phyloP scores from a whole-genome alignment of 1,140 invertebrate species.

The Reticulitermes speratus region DNA sequence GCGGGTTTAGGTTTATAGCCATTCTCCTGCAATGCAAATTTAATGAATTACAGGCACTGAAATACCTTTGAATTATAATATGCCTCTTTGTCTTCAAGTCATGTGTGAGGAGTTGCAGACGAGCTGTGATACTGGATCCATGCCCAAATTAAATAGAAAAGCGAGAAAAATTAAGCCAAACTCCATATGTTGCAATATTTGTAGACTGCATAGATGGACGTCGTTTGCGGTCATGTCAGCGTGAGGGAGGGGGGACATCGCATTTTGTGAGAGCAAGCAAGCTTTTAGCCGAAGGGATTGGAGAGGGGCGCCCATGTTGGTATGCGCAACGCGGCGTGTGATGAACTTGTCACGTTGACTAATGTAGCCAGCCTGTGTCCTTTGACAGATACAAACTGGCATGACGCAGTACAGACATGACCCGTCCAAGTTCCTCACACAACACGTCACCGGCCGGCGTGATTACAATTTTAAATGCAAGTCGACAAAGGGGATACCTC shows the following conservation, averaged over 20 bases:
- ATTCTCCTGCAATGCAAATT: too few species aligned
- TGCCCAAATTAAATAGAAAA: background rate
- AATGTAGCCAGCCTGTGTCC: background rate
- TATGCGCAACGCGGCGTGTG: conserved; percentile 1
- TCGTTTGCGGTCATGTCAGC: background rate
- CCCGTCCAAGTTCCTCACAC: background rate
- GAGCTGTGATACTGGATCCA: background rate
- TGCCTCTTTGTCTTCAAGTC: background rate
- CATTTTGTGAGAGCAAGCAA: too few species aligned
- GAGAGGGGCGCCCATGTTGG: background rate
- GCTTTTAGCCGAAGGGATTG: too few species aligned
- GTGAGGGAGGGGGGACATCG: background rate
- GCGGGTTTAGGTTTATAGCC: too few species aligned
- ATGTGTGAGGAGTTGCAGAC: background rate
- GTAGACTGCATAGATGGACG: background rate
- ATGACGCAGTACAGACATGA: background rate
- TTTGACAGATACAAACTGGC: conserved; percentile 8
- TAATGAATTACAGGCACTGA: background rate
- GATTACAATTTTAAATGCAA: too few species aligned
- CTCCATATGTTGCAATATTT: background rate
- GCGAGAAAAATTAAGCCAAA: background rate
- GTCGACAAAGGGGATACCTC: too few species aligned
- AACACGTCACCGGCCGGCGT: too few species aligned
- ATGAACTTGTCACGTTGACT: conserved; percentile 15
- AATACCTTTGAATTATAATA: background rate